Evolutionary conservation across 2,113 vertebrate species (phyloP).

Genomic region (Phodopus roborovskii): DNA sequence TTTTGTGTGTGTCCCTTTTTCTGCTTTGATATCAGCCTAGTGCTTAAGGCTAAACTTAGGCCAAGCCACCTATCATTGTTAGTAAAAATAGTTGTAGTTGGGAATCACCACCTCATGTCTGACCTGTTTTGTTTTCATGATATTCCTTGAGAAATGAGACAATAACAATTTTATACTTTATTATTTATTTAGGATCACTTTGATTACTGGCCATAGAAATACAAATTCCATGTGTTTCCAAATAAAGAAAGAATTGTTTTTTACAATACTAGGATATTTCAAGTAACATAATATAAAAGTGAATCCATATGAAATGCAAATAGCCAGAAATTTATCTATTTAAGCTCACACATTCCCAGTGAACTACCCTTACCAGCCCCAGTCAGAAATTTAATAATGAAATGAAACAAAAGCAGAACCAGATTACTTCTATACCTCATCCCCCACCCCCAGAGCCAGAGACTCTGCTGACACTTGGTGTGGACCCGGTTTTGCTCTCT

Average conservation of each 20-base stretch:
- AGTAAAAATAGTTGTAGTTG: slow-evolving; percentile 38
- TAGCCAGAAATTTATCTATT: not conserved
- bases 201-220: not conserved
- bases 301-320: not conserved
- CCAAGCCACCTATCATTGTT: not conserved
- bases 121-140: not conserved
- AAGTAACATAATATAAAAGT: not conserved
- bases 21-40: slow-evolving; percentile 50
- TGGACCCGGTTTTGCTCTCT: not conserved
- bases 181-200: not conserved
- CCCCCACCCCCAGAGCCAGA: too few species aligned
- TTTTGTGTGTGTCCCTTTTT: not conserved
- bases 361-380: too few species aligned
- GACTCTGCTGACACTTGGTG: not conserved
- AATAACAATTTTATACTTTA: not conserved
- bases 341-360: not conserved
- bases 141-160: slow-evolving; percentile 39
- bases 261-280: not conserved
- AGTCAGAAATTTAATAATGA: slow-evolving; percentile 20
- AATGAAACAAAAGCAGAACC: slow-evolving; percentile 11
- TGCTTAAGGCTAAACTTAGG: slow-evolving; percentile 42
- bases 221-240: slow-evolving; percentile 19
- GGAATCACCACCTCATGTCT: not conserved
- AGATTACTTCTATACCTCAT: not conserved
- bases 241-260: not conserved